phyloP scores from a whole-genome alignment of 2,113 vertebrate species.

The Rousettus leschenaultii region DNA sequence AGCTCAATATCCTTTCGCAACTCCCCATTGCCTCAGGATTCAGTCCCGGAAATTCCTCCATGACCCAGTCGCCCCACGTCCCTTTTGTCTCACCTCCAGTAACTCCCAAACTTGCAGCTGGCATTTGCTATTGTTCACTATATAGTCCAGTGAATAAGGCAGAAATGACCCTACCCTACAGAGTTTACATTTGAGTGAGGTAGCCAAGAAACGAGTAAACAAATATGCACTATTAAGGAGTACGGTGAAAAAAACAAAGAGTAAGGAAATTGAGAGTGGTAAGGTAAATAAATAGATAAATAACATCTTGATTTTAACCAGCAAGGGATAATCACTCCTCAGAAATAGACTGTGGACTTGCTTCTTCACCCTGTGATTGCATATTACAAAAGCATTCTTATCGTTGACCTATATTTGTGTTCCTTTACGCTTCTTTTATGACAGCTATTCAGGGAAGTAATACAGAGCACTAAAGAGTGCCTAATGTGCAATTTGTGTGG shows the following conservation, averaged over 20 bases:
- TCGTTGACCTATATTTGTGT: slow-evolving; percentile 17
- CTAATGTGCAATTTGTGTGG: background rate
- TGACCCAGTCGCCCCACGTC: background rate
- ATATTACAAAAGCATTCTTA: slow-evolving; percentile 18
- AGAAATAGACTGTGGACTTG: background rate
- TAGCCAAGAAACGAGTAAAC: background rate
- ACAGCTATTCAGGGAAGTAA: slow-evolving; percentile 28
- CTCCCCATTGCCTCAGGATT: background rate
- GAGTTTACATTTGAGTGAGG: background rate
- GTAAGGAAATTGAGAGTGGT: background rate
- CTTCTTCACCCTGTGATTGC: background rate
- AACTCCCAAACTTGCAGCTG: background rate
- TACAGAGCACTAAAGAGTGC: background rate
- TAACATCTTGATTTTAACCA: background rate
- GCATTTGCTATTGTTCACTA: background rate
- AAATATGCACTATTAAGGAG: background rate
- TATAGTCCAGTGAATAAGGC: background rate
- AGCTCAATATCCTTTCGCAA: background rate
- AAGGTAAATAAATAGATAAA: background rate
- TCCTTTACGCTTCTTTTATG: slow-evolving; percentile 48
- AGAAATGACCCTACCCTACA: too few species aligned
- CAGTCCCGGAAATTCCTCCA: background rate
- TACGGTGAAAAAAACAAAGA: background rate
- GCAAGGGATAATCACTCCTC: background rate
- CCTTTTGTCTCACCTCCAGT: background rate